Evolutionary conservation across 2,888 invertebrate genomes (phyloP).

Genomic region (Drosophila quinaria): DNA sequence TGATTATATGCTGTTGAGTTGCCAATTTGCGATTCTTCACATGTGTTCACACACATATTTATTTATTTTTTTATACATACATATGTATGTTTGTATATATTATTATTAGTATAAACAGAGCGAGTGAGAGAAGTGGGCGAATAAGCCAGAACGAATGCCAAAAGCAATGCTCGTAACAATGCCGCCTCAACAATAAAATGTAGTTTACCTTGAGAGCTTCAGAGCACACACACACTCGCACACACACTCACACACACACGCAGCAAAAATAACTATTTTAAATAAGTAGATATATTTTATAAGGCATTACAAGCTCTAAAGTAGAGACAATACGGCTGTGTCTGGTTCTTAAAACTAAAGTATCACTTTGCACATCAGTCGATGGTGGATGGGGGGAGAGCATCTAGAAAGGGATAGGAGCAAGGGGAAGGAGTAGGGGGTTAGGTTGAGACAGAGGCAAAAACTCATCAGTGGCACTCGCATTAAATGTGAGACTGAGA

Average conservation of each 20-base stretch:
- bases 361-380: constrained; percentile 62
- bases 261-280: constrained; percentile 67
- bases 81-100: constrained; percentile 14
- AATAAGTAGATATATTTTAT: constrained; percentile 79
- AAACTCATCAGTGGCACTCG: constrained; percentile 69
- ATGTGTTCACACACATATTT: constrained; percentile 3
- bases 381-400: constrained; percentile 19
- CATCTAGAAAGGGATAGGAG: background rate
- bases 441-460: constrained; percentile 9
- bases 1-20: constrained; percentile 35
- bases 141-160: constrained; percentile 76
- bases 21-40: constrained; percentile 19
- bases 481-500: constrained; percentile 31
- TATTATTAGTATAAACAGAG: constrained; percentile 27
- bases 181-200: constrained; percentile 79
- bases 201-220: constrained; percentile 80
- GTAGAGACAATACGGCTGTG: constrained; percentile 32
- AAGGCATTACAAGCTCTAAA: constrained; percentile 68
- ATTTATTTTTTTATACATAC: constrained; percentile 9
- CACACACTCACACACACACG: constrained; percentile 17
- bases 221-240: constrained; percentile 49
- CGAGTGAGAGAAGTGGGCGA: constrained; percentile 67
- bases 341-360: constrained; percentile 44
- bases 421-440: too few species aligned
- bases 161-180: constrained; percentile 77